Evolutionary conservation across 2,888 invertebrate species (phyloP).

Genomic region (Macrosiphum euphorbiae): DNA sequence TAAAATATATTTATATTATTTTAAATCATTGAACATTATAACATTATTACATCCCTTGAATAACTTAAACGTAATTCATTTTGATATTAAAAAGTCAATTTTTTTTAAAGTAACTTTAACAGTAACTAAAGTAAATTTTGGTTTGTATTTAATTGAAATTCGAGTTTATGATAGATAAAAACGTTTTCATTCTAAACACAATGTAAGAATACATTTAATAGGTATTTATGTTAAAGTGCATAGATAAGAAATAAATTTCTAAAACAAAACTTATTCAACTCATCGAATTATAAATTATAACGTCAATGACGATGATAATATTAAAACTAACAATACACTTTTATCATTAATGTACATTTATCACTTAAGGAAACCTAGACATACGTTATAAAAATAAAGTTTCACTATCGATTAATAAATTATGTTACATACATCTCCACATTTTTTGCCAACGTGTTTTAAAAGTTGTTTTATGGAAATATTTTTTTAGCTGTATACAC

Average conservation of each 20-base stretch:
- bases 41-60: not conserved
- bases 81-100: constrained; percentile 16
- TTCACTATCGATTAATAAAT: not conserved
- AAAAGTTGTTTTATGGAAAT: not conserved
- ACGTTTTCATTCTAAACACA: not conserved
- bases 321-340: not conserved
- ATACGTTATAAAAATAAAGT: not conserved
- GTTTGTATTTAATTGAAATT: not conserved
- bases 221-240: not conserved
- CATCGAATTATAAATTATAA: not conserved
- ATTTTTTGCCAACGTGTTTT: not conserved
- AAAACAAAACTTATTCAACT: not conserved
- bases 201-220: not conserved
- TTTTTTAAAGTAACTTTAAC: not conserved
- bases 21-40: not conserved
- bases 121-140: not conserved
- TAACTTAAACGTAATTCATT: not conserved
- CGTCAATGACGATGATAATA: not conserved
- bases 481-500: not conserved
- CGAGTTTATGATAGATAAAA: not conserved
- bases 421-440: not conserved
- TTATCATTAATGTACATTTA: too few relatives aligned
- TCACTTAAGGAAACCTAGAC: not conserved
- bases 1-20: not conserved
- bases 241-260: not conserved